Evolutionary conservation across 2,888 invertebrate species (phyloP).

Genomic region (Hemistola chrysoprasaria): DNA sequence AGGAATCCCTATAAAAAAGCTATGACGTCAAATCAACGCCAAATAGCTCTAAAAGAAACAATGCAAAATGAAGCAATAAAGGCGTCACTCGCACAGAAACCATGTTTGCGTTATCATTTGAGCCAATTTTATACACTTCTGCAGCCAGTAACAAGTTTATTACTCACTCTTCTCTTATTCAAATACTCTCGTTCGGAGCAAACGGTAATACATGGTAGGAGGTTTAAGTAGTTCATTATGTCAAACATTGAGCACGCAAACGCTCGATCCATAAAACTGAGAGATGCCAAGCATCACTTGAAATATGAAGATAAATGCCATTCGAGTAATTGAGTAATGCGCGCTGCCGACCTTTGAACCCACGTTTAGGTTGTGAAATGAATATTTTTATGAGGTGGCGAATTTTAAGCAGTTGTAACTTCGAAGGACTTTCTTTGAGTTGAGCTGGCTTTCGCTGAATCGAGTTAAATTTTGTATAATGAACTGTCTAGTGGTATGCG

Average conservation of each 20-base stretch:
- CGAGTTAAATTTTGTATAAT: too few species aligned
- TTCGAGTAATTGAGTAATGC: conserved; percentile 54
- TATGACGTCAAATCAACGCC: too few species aligned
- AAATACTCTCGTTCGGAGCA: neutral
- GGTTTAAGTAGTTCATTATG: conserved; percentile 51
- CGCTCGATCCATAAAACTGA: conserved; percentile 65
- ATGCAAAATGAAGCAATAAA: too few species aligned
- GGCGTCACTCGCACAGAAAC: neutral
- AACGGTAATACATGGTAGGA: conserved; percentile 9
- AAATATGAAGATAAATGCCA: conserved; percentile 62
- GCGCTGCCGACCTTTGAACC: conserved; percentile 16
- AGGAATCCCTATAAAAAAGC: too few species aligned
- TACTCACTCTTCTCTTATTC: too few species aligned
- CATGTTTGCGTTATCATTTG: neutral
- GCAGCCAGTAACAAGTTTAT: too few species aligned
- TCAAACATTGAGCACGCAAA: conserved; percentile 65
- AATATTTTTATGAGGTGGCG: conserved; percentile 9
- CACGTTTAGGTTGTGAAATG: conserved; percentile 13
- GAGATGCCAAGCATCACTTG: conserved; percentile 45
- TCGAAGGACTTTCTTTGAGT: neutral
- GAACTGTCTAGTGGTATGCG: too few species aligned
- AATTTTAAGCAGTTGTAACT: conserved; percentile 15
- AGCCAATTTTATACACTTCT: too few species aligned
- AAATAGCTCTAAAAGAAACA: too few species aligned
- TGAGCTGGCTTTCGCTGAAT: too few species aligned